Evolutionary conservation across 2,888 invertebrate species (phyloP).

Genomic region (Heliconius ismenius): DNA sequence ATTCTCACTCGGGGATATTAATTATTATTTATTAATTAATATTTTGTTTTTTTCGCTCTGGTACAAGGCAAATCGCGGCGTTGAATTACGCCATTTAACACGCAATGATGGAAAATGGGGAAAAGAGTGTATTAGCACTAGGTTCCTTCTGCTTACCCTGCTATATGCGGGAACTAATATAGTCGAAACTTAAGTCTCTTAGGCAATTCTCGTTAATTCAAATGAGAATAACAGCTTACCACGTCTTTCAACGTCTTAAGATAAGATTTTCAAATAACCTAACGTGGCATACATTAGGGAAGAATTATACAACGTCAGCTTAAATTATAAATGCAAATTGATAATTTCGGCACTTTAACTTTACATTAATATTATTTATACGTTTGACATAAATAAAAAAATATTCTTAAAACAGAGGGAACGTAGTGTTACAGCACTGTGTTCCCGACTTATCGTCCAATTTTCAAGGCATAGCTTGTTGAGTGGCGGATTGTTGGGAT

Average conservation of each 20-base stretch:
- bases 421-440: too few relatives aligned
- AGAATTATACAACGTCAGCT: constrained; percentile 15
- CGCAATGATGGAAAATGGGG: too few relatives aligned
- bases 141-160: too few relatives aligned
- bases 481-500: neutral
- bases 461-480: neutral
- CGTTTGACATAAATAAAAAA: neutral
- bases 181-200: constrained; percentile 14
- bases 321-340: constrained; percentile 16
- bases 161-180: too few relatives aligned
- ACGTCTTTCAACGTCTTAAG: constrained; percentile 30
- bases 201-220: constrained; percentile 29
- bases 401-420: neutral
- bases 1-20: too few relatives aligned
- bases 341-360: constrained; percentile 4
- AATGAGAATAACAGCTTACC: constrained; percentile 29
- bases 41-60: too few relatives aligned
- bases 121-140: too few relatives aligned
- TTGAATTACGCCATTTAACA: too few relatives aligned
- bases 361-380: neutral
- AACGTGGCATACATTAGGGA: constrained; percentile 19
- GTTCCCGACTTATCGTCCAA: too few relatives aligned
- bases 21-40: too few relatives aligned
- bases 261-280: constrained; percentile 33
- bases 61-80: too few relatives aligned